Conservation (phyloP, 2,797 vertebrate genomes). For the Chelon auratus region DNA sequence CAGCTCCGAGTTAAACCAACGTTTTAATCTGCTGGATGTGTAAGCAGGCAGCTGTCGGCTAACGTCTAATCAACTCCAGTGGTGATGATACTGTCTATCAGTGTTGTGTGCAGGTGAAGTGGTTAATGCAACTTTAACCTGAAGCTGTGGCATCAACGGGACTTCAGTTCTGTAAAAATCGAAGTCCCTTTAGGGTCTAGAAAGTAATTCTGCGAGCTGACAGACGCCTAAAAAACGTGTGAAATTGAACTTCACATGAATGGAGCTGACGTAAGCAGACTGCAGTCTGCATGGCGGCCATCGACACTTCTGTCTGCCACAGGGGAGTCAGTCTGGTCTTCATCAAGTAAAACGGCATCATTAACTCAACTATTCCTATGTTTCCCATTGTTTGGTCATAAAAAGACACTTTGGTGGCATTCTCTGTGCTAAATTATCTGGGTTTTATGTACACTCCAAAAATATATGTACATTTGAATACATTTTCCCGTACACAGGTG, state of each 20-base stretch:
- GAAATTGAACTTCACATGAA: neutral
- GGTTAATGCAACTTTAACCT: neutral
- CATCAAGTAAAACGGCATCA: slow-evolving; percentile 6
- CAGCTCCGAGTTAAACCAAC: neutral
- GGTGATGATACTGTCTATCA: neutral
- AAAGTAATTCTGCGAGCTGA: neutral
- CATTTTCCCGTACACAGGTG: slow-evolving; percentile 7
- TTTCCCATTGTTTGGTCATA: neutral
- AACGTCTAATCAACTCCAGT: neutral
- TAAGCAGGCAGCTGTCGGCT: neutral
- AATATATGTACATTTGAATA: neutral
- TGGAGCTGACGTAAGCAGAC: neutral
- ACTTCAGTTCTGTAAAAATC: too few species aligned
- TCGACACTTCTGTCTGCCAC: slow-evolving; percentile 14
- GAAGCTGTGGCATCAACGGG: neutral
- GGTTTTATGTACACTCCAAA: neutral
- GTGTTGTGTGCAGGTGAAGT: too few species aligned
- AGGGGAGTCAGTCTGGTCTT: slow-evolving; percentile 18
- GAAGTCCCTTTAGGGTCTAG: neutral
- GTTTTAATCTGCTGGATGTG: neutral
- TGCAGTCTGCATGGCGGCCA: neutral
- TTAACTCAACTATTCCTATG: neutral
- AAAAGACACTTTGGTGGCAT: slow-evolving; percentile 19
- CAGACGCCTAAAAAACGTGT: neutral
- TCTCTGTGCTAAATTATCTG: neutral